phyloP scores from a whole-genome alignment of 1,140 invertebrate genomes.

The Drosophila azteca region DNA sequence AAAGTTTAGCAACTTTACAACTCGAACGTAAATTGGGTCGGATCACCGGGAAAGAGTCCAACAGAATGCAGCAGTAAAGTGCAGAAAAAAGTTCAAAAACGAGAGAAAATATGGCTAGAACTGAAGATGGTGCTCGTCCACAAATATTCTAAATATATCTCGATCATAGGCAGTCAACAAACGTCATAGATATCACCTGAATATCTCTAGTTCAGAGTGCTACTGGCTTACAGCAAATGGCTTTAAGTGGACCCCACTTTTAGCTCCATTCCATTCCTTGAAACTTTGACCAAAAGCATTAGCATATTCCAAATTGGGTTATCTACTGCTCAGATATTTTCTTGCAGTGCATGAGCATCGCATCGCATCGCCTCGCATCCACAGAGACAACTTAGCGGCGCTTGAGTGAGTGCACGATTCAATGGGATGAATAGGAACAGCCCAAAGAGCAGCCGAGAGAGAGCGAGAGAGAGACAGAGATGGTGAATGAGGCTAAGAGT shows the following conservation, averaged over 20 bases:
- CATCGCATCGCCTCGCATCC: not conserved
- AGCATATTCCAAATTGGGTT: slow-evolving; percentile 27
- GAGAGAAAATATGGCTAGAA: too few relatives aligned
- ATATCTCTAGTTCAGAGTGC: too few relatives aligned
- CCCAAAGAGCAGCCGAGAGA: not conserved
- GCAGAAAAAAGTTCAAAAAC: not conserved
- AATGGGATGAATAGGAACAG: slow-evolving; percentile 60
- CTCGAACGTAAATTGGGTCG: slow-evolving; percentile 51
- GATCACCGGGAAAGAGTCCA: slow-evolving; percentile 31
- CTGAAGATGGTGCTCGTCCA: too few relatives aligned
- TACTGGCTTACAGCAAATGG: too few relatives aligned
- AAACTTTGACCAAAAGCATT: slow-evolving; percentile 2
- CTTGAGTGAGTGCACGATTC: slow-evolving; percentile 76
- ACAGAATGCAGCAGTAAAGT: slow-evolving; percentile 24
- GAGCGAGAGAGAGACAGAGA: not conserved
- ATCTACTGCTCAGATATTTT: slow-evolving; percentile 57
- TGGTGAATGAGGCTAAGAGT: not conserved
- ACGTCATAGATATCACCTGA: too few relatives aligned
- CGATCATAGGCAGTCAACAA: too few relatives aligned
- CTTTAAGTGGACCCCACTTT: too few relatives aligned
- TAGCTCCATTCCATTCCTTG: not conserved
- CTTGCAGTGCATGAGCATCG: slow-evolving; percentile 56
- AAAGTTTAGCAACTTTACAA: slow-evolving; percentile 48
- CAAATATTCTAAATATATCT: too few relatives aligned
- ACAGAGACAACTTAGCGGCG: slow-evolving; percentile 75